Base-by-base conservation (phyloP, 2,797 vertebrate species). In the Eleutherodactylus coqui region DNA sequence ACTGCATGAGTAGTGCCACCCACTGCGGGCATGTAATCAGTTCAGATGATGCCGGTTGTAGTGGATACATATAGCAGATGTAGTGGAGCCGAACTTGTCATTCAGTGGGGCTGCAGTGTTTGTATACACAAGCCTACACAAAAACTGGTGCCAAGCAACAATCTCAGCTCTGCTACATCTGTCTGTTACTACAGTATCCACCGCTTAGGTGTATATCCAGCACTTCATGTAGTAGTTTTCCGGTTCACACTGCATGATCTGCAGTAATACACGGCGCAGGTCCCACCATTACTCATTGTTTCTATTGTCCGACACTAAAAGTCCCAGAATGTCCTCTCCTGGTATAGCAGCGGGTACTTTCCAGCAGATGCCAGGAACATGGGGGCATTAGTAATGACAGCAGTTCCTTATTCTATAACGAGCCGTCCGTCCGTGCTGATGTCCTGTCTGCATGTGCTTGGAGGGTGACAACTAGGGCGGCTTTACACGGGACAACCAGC, bases 311-410 rank as follows among this genome's bases (percentile, higher is more conserved):
- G 7, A n/a, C 19, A 32, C 43, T 29, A 58, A 53, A 79, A 55
- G 9, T 75, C 85, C 62, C 67, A 60, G 79, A 62, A 60, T 75
- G n/a, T 53, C 75, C 34, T 76, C n/a, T 82, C 36, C 21, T 36
- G 29, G 69, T 24, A 58, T 69, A 82, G 34, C 62, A 82, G 45
- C 67, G 17, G 85, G 85, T 70, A 77, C 85, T 86, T 86, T 86
- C 85, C 85, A 83, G 58, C 29, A 29, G 29, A 51, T 11, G 24
- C 58, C 19, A 4, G 55, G 43, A 43, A 47, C 29, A 13, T 73
- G 8, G 34, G 45, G 69, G 29, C 62, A n/a, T 69, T 79, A 67
- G 70, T 72, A 67, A 72, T 53, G 47, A 27, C 19, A 7, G 24
- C 24, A 67, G 70, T 86, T 86, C 85, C 79, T 32, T 79, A 47